Evolutionary conservation across 2,797 vertebrate species (phyloP).

Genomic region (Melanotaenia pygmaea): DNA sequence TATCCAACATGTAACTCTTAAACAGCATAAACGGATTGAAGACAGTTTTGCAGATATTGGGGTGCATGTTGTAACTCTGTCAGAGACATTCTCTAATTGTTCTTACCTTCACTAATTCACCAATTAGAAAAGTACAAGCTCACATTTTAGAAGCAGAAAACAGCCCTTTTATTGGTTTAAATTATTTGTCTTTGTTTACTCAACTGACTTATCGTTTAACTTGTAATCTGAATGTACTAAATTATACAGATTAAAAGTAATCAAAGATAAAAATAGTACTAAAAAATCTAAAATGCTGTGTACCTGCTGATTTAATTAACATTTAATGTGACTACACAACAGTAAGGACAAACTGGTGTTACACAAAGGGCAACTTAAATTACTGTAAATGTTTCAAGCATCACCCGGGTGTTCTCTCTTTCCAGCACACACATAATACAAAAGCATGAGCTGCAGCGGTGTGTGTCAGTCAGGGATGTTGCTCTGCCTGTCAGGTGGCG

Average conservation of each 20-base stretch:
- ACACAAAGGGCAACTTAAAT: slow-evolving; percentile 23
- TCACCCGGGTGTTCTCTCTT: background rate
- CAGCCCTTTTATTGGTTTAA: too few species aligned
- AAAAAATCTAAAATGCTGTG: too few species aligned
- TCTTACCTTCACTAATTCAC: background rate
- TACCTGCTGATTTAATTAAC: background rate
- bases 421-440: background rate
- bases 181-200: too few species aligned
- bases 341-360: background rate
- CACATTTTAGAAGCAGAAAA: background rate
- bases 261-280: too few species aligned
- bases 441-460: slow-evolving; percentile 6
- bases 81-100: background rate
- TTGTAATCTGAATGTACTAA: too few species aligned
- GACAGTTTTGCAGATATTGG: too few species aligned
- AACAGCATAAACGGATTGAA: background rate
- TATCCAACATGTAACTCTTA: background rate
- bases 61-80: background rate
- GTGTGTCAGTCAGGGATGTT: slow-evolving; percentile 30
- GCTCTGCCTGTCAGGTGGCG: slow-evolving; percentile 47
- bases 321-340: slow-evolving; percentile 16
- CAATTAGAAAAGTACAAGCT: background rate
- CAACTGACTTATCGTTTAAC: too few species aligned
- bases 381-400: slow-evolving; percentile 49
- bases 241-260: too few species aligned